phyloP scores from a whole-genome alignment of 2,888 invertebrate species.

The Apodemia zela region DNA sequence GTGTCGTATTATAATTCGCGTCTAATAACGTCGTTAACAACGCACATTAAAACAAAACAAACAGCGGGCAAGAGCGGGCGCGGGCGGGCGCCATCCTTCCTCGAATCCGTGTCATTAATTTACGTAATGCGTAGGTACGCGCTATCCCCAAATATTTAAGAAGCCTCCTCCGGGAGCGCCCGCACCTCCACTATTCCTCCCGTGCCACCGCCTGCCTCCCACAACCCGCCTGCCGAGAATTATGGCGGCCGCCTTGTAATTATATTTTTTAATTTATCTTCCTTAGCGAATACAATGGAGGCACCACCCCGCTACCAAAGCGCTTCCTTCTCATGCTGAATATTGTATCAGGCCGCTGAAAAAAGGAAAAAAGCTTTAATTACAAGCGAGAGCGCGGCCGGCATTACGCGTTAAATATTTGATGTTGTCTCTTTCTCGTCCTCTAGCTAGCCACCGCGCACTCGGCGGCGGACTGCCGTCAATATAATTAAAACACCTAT shows the following conservation, averaged over 20 bases:
- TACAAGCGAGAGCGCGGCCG: constrained; percentile 77
- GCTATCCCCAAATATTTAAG: constrained; percentile 81
- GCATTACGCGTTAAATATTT: constrained; percentile 77
- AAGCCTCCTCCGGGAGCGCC: constrained; percentile 79
- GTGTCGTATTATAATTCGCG: constrained; percentile 64
- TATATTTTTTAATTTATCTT: constrained; percentile 87
- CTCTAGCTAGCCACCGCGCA: constrained; percentile 43
- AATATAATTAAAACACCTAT: constrained; percentile 74
- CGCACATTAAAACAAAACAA: constrained; percentile 79
- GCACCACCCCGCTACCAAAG: constrained; percentile 78
- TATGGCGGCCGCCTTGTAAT: constrained; percentile 84
- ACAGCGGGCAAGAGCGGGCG: constrained; percentile 60
- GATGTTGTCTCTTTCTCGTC: constrained; percentile 74
- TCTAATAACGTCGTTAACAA: constrained; percentile 79
- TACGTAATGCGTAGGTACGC: constrained; percentile 81
- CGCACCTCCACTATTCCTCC: constrained; percentile 71
- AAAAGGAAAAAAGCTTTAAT: constrained; percentile 80
- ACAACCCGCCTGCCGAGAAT: constrained; percentile 75
- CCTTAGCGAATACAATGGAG: constrained; percentile 83
- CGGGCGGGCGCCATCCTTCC: constrained; percentile 75
- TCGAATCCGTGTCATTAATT: constrained; percentile 81
- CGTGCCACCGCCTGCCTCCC: constrained; percentile 50
- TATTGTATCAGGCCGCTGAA: constrained; percentile 80
- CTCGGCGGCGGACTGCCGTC: constrained; percentile 37
- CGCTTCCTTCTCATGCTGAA: constrained; percentile 80